These are phyloP conservation scores for Drosophila buzzatii DNA, from an alignment of 2,888 invertebrate species.

Conservation along the genomic window DNA sequence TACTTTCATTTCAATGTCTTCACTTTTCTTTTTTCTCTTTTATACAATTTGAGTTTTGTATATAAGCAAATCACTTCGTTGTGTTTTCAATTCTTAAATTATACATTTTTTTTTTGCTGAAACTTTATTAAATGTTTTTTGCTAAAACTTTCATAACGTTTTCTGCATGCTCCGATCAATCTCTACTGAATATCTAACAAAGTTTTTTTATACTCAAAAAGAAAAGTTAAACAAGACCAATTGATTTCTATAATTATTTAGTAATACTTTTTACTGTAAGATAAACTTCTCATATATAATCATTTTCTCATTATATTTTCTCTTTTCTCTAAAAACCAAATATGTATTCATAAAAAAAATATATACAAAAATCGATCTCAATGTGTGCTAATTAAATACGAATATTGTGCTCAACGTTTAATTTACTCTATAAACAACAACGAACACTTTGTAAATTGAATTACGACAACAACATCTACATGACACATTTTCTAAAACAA, in stretches of 20 bases:
- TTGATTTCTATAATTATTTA: slow-evolving; percentile 34
- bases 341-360: slow-evolving; percentile 46
- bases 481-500: slow-evolving; percentile 47
- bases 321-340: slow-evolving; percentile 73
- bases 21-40: slow-evolving; percentile 16
- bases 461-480: slow-evolving; percentile 61
- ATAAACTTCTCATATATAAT: slow-evolving; percentile 76
- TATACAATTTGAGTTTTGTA: slow-evolving; percentile 46
- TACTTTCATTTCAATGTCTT: slow-evolving; percentile 23
- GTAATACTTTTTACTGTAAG: slow-evolving; percentile 60
- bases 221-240: slow-evolving; percentile 9
- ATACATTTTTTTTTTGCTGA: slow-evolving; percentile 10
- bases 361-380: slow-evolving; percentile 59
- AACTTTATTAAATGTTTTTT: slow-evolving; percentile 44
- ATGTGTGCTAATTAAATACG: slow-evolving; percentile 82
- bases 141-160: slow-evolving; percentile 53
- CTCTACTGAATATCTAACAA: slow-evolving; percentile 55
- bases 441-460: slow-evolving; percentile 59
- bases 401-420: slow-evolving; percentile 65
- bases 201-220: slow-evolving; percentile 2
- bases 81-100: slow-evolving; percentile 13
- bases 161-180: slow-evolving; percentile 69
- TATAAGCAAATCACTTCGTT: slow-evolving; percentile 42
- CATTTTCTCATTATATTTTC: slow-evolving; percentile 78
- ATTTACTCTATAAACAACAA: slow-evolving; percentile 61